Evolutionary conservation across 2,888 invertebrate genomes (phyloP).

Genomic region (Agrochola lota): DNA sequence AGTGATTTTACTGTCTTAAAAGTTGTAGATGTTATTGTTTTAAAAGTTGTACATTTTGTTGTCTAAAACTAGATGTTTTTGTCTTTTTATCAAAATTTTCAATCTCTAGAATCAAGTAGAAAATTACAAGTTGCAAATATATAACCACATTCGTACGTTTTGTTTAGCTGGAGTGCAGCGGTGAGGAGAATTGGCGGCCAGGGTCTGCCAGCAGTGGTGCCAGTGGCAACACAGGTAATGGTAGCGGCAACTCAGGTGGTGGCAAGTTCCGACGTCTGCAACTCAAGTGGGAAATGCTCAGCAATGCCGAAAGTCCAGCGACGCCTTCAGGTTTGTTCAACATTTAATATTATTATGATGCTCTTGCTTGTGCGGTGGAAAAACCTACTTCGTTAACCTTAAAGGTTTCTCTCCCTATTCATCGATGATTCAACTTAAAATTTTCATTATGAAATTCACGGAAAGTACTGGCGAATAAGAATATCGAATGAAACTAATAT

Average conservation of each 20-base stretch:
- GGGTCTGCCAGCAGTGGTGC: constrained; percentile 86
- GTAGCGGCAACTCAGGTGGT: constrained; percentile 91
- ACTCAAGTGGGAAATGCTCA: constrained; percentile 95
- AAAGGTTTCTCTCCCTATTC: not conserved
- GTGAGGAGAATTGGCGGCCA: constrained; percentile 87
- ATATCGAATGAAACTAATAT: not conserved
- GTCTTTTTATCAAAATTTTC: not conserved
- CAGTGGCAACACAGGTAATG: constrained; percentile 87
- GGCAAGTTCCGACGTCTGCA: constrained; percentile 94
- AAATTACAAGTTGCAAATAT: not conserved
- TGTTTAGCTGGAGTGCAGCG: constrained; percentile 85
- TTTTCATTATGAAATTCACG: not conserved
- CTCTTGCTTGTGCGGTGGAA: not conserved
- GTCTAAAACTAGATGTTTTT: not conserved
- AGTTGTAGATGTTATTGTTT: not conserved
- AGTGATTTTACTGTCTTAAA: not conserved
- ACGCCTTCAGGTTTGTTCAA: constrained; percentile 83
- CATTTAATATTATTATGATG: not conserved
- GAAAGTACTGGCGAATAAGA: not conserved
- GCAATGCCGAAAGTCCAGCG: constrained; percentile 86
- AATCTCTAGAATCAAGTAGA: not conserved
- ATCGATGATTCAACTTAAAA: constrained; percentile 17
- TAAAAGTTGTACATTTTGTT: not conserved
- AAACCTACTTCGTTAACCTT: not conserved
- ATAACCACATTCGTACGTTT: constrained; percentile 13